phyloP scores from a whole-genome alignment of 2,113 vertebrate genomes.

The Ochotona curzoniae region DNA sequence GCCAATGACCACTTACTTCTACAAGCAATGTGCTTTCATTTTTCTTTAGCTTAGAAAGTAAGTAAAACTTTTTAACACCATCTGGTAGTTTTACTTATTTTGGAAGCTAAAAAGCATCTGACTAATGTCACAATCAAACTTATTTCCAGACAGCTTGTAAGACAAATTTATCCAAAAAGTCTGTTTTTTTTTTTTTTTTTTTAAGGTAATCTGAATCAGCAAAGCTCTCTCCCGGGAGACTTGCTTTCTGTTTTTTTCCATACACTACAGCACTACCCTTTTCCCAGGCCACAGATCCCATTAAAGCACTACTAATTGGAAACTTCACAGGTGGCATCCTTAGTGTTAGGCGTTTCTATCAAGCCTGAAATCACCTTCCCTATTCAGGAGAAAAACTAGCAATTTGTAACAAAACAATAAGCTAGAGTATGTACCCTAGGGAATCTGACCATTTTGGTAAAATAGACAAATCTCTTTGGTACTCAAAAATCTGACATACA shows the following conservation, averaged over 20 bases:
- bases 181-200: too few species aligned
- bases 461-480: constrained; percentile 38
- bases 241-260: constrained; percentile 44
- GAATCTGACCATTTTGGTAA: background rate
- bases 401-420: background rate
- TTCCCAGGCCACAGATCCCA: constrained; percentile 58
- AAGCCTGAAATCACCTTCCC: constrained; percentile 53
- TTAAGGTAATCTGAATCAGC: background rate
- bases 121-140: background rate
- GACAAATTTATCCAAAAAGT: constrained; percentile 50
- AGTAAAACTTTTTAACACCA: constrained; percentile 54
- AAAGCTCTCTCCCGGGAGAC: constrained; percentile 51
- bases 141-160: constrained; percentile 12
- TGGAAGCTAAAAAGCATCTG: constrained; percentile 36
- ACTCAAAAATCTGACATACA: background rate
- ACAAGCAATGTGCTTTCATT: constrained; percentile 14
- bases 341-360: constrained; percentile 53
- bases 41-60: constrained; percentile 40
- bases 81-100: constrained; percentile 49
- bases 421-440: background rate
- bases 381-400: constrained; percentile 17
- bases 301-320: constrained; percentile 71
- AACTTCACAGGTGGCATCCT: constrained; percentile 72
- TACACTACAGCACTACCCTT: constrained; percentile 66
- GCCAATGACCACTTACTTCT: background rate